Base-by-base conservation (phyloP, 2,888 invertebrate species). In the Apomyelois bistriatella region DNA sequence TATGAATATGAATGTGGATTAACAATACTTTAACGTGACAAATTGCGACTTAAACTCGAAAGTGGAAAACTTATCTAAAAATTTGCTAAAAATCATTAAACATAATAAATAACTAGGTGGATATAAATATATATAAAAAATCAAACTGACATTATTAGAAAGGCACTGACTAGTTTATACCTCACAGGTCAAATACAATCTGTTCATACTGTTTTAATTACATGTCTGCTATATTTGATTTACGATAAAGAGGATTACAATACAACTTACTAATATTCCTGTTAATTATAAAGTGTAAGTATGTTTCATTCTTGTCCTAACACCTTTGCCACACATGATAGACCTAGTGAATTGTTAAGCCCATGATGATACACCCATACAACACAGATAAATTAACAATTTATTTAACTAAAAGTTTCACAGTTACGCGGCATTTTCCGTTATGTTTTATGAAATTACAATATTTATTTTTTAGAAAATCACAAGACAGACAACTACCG, bases 291-390 rank as follows among this genome's bases (percentile, higher is more conserved):
- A 79, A 70, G 74, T 75, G 69, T 74, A 84, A 82, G 81, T 85
- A 80, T 85, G 86, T 85, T 86, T 85, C 85, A 83, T 88, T 81
- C 79, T 85, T 68, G 74, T 84, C 72, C 82, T 87, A 70, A 79
- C 79, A 74, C 76, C 74, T 82, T 80, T 82, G 81, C 76, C 79
- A 82, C 87, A 87, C 86, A 87, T 84, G 77, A 73, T 83, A 72
- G 61, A 69, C 3, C 65, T 62, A 59, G 58, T 57, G 57, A 61
- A 66, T 66, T 63, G 56, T 60, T 58, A 65, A 60, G 58, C 65
- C 65, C 53, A 58, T 55, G 57, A 55, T 61, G 38, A 16, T 53
- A 59, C 54, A 56, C 54, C 47, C 32, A 49, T 52, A 22, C 56
- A 41, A 61, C 55, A 61, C 59, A 61, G 59, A 58, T 51, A 47